These are phyloP conservation scores for Brachystomella parvula DNA, from an alignment of 1,140 invertebrate genomes.

Conservation along the genomic window DNA sequence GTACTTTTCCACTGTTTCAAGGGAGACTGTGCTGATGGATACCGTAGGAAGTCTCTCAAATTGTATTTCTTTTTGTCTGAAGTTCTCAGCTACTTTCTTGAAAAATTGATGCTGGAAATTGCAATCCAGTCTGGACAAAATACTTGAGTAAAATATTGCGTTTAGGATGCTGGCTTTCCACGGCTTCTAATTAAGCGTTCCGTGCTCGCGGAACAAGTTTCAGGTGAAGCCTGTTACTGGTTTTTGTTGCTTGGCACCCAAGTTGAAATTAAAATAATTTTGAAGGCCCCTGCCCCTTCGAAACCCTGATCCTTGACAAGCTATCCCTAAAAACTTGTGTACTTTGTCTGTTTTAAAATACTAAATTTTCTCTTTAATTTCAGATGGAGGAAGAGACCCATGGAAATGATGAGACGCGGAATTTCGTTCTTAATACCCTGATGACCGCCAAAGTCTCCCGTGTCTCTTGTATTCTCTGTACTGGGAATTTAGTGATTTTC, in stretches of 20 bases:
- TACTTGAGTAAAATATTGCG: no score
- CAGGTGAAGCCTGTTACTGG: no score
- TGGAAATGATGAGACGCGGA: conserved; percentile 91
- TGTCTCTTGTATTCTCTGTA: conserved; percentile 81
- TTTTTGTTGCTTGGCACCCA: neutral
- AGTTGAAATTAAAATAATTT: neutral
- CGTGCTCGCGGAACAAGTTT: no score
- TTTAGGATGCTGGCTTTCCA: no score
- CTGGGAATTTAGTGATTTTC: conserved; percentile 79
- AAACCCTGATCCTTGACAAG: neutral
- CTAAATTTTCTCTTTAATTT: conserved; percentile 45
- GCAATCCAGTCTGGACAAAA: no score
- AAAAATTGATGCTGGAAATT: no score
- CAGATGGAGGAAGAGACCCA: conserved; percentile 96
- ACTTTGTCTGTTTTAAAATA: neutral
- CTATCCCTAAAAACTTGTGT: neutral
- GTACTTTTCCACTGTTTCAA: neutral
- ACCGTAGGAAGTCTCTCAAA: neutral
- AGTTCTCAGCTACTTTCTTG: neutral
- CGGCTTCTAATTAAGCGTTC: no score
- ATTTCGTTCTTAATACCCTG: conserved; percentile 82
- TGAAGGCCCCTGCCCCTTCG: neutral
- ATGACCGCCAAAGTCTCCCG: conserved; percentile 72
- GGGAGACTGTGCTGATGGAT: neutral
- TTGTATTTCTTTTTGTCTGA: neutral